phyloP scores from a whole-genome alignment of 2,113 vertebrate genomes.

The Nyctibius bracteatus region DNA sequence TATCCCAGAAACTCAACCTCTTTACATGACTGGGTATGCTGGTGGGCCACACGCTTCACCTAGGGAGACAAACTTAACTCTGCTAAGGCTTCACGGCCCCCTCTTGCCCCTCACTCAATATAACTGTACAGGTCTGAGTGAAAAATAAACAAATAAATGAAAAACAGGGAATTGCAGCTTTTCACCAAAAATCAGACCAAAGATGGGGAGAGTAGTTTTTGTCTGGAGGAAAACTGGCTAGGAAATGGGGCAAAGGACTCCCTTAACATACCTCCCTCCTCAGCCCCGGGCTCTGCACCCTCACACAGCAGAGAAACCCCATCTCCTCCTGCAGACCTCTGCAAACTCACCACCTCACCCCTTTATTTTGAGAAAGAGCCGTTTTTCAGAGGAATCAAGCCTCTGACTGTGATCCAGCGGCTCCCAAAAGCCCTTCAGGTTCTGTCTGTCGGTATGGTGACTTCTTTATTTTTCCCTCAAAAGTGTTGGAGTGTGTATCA shows the following conservation, averaged over 20 bases:
- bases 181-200: neutral
- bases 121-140: neutral
- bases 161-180: neutral
- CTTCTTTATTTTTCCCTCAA: neutral
- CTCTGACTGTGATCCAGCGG: neutral
- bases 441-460: neutral
- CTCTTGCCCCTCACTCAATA: neutral
- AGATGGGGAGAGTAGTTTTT: neutral
- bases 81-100: neutral
- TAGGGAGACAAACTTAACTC: neutral
- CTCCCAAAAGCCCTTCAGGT: neutral
- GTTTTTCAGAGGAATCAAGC: neutral
- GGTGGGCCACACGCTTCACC: neutral
- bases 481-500: neutral
- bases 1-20: neutral
- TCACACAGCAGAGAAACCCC: neutral
- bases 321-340: neutral
- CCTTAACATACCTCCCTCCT: neutral
- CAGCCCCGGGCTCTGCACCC: accelerated
- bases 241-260: neutral
- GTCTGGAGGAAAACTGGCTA: neutral
- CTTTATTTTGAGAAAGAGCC: neutral
- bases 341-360: neutral
- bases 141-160: neutral
- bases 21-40: neutral